Evolutionary conservation across 2,113 vertebrate genomes (phyloP).

Genomic region (Forbesichthys papilliferus): DNA sequence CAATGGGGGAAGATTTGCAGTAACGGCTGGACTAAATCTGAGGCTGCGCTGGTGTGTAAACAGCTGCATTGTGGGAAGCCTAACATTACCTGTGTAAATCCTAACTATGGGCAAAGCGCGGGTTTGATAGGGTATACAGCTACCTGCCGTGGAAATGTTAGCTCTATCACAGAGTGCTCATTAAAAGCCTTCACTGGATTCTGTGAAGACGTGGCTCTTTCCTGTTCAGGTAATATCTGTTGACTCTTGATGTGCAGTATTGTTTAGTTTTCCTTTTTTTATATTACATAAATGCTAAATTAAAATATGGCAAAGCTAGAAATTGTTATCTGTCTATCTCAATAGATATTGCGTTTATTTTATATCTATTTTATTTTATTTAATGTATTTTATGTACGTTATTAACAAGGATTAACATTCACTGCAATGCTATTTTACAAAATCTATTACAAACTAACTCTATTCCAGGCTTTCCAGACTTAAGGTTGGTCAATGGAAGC

Average conservation of each 20-base stretch:
- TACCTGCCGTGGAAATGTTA: conserved; percentile 46
- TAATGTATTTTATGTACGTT: too few relatives aligned
- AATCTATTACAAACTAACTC: not conserved
- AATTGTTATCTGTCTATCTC: too few relatives aligned
- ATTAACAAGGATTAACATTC: too few relatives aligned
- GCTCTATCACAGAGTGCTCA: conserved; percentile 45
- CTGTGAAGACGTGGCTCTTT: conserved; percentile 46
- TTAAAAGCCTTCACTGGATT: conserved; percentile 15
- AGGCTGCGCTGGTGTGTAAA: conserved; percentile 51
- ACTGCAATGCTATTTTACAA: not conserved
- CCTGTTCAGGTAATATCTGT: conserved; percentile 49
- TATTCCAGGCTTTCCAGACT: conserved; percentile 10
- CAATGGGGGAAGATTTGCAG: conserved; percentile 61
- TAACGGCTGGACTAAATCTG: conserved; percentile 35
- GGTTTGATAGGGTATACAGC: conserved; percentile 14
- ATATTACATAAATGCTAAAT: too few relatives aligned
- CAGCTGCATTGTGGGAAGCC: conserved; percentile 62
- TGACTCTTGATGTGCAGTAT: not conserved
- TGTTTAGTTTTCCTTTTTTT: not conserved
- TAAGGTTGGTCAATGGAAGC: conserved; percentile 57
- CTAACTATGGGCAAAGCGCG: conserved; percentile 35
- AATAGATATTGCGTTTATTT: too few relatives aligned
- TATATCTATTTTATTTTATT: too few relatives aligned
- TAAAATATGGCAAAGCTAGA: too few relatives aligned
- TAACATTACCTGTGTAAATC: not conserved